Base-by-base conservation (phyloP, 2,113 vertebrate genomes). In the Furnarius figulus region DNA sequence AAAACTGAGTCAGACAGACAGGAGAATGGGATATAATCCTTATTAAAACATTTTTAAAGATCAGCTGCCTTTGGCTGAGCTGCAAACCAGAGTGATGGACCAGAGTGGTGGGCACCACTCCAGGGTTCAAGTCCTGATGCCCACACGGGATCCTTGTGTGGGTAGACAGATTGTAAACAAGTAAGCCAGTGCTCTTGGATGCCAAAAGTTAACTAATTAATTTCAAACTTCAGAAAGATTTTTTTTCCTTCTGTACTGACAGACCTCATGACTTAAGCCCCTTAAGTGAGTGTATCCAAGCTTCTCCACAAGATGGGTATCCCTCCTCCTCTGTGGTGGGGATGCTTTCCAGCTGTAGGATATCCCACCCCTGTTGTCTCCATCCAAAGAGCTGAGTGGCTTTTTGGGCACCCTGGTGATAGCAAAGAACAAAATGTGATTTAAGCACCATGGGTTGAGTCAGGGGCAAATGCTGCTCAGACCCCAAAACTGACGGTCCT, bases 391-490 rank as follows among this genome's bases (percentile, higher is more conserved):
- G 46, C n/a, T 40, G 31, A n/a, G 39, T 6, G 22, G 62, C 8
- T 4, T 73, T 56, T 66, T 21, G 77, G 82, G 9, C 15, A 17
- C 35, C 14, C 8, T 7, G 31, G 9, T 47, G 53, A 17, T 20
- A 27, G 58, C 0, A 1, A 1, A 8, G 22, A 82, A 27, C 2
- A 10, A 11, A 47, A 33, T 31, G 24, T 10, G 19, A 6, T 74
- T 49, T 17, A 46, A 49, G 17, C 14, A 58, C 33, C 46, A 1
- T 6, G 44, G 67, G 49, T 20, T 37, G 14, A 9, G 16, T 9
- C 1, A 9, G 14, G 15, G 47, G 23, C 16, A 59, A 50, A 50
- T 1, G 1, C 58, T 79, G 17, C 75, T 56, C 40, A 17, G 23
- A 30, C 7, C 63, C 55, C 33, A 27, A 3, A 81, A 7, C 18